These are phyloP conservation scores for Crenuchus spilurus DNA, from an alignment of 2,797 vertebrate genomes.

Conservation along the genomic window DNA sequence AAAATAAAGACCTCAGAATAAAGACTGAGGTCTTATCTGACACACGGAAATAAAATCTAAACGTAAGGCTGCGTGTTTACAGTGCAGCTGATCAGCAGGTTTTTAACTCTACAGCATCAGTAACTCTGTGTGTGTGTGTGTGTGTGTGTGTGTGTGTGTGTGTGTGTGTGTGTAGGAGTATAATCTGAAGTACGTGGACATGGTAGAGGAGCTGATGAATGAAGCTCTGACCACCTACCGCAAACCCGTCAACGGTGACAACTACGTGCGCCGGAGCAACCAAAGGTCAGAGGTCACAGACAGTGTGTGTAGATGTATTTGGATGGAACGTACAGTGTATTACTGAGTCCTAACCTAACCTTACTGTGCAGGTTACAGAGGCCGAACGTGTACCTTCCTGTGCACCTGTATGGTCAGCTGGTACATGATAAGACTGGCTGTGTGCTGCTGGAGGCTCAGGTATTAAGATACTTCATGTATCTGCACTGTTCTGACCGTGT, in stretches of 20 bases:
- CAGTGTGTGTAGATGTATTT: not conserved
- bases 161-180: constrained; percentile 71
- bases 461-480: no score
- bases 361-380: constrained; percentile 80
- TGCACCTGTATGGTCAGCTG: constrained; percentile 86
- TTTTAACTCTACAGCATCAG: not conserved
- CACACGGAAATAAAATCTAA: no score
- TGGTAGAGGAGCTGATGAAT: constrained; percentile 86
- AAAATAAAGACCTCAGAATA: no score
- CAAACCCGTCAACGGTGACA: constrained; percentile 87
- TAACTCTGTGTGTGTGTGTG: not conserved
- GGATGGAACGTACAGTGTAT: no score
- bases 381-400: constrained; percentile 84
- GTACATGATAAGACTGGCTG: constrained; percentile 88
- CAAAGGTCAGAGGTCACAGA: constrained; percentile 75
- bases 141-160: not conserved
- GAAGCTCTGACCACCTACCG: constrained; percentile 88
- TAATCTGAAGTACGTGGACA: constrained; percentile 86
- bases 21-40: no score
- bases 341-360: no score
- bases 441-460: constrained; percentile 85
- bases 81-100: no score
- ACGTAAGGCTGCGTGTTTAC: no score
- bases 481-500: no score
- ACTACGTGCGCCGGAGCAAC: constrained; percentile 87